phyloP scores from a whole-genome alignment of 2,888 invertebrate species.

The Tipula confusa region DNA sequence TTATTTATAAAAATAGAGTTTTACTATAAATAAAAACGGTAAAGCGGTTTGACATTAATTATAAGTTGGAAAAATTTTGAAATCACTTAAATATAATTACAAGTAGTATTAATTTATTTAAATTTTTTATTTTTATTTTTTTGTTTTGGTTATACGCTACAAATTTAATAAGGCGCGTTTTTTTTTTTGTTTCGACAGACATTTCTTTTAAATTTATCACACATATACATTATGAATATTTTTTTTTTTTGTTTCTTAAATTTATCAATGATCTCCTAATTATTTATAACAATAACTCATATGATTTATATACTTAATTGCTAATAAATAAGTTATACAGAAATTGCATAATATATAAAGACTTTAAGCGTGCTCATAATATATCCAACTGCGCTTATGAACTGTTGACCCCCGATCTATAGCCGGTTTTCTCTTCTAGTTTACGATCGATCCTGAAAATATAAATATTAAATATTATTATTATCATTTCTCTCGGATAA shows the following conservation, averaged over 20 bases:
- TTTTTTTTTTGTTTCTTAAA: not conserved
- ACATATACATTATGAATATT: not conserved
- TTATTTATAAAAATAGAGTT: too few relatives aligned
- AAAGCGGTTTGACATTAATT: too few relatives aligned
- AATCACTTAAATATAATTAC: too few relatives aligned
- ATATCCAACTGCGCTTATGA: not conserved
- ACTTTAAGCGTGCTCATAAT: not conserved
- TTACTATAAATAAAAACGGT: too few relatives aligned
- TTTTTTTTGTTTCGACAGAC: not conserved
- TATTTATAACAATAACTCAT: not conserved
- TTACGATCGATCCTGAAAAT: not conserved
- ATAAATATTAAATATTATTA: too few relatives aligned
- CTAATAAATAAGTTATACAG: constrained; percentile 12
- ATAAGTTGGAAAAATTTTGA: too few relatives aligned
- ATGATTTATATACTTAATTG: not conserved
- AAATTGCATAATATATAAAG: not conserved
- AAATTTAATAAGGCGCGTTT: not conserved
- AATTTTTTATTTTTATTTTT: too few relatives aligned
- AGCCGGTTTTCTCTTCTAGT: not conserved
- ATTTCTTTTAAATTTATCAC: not conserved
- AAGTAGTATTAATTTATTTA: too few relatives aligned
- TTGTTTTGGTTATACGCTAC: not conserved
- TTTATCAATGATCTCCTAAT: not conserved
- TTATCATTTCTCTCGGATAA: too few relatives aligned
- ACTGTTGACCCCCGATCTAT: not conserved